Evolutionary conservation across 2,888 invertebrate genomes (phyloP).

Genomic region (Cotesia congregata): DNA sequence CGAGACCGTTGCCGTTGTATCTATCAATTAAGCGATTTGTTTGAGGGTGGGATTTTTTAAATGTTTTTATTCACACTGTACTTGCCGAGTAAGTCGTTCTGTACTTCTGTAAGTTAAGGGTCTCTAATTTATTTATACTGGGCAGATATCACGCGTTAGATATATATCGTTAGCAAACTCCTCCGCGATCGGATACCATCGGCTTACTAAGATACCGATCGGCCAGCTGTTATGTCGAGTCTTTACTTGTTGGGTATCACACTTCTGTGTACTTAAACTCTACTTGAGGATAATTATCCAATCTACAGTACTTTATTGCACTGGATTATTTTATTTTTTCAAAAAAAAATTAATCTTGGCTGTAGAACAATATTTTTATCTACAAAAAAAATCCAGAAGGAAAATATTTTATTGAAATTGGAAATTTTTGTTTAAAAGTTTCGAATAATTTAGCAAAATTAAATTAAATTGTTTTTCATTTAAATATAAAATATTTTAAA

Average conservation of each 20-base stretch:
- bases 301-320: constrained; percentile 27
- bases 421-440: no score
- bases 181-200: constrained; percentile 35
- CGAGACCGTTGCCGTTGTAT: constrained; percentile 32
- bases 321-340: neutral
- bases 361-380: no score
- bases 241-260: constrained; percentile 18
- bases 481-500: no score
- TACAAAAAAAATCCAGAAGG: no score
- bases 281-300: constrained; percentile 32
- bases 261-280: constrained; percentile 14
- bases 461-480: no score
- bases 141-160: constrained; percentile 25
- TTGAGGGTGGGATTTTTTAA: constrained; percentile 9
- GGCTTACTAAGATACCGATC: constrained; percentile 32
- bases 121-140: constrained; percentile 8
- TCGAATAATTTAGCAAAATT: no score
- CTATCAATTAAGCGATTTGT: constrained; percentile 39
- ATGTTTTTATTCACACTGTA: neutral
- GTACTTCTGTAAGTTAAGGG: neutral
- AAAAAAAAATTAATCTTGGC: no score
- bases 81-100: neutral
- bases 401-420: no score
- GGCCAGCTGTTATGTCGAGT: constrained; percentile 31
- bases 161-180: constrained; percentile 34